Evolutionary conservation across 2,113 vertebrate species (phyloP).

Genomic region (Girardinichthys multiradiatus): DNA sequence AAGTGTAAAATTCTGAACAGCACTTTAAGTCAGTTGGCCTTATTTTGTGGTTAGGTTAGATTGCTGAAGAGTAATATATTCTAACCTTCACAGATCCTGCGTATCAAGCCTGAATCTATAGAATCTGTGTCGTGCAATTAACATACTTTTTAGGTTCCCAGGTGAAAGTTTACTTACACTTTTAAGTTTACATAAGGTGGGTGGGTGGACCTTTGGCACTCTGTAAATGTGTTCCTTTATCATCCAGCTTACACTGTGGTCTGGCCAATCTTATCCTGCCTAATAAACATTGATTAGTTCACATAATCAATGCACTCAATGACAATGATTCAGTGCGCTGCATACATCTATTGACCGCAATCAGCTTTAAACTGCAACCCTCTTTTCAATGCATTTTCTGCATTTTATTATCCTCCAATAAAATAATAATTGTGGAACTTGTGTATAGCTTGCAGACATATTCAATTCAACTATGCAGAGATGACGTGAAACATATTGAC

Average conservation of each 20-base stretch:
- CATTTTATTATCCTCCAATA: slow-evolving; percentile 61
- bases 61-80: background rate
- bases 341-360: slow-evolving; percentile 75
- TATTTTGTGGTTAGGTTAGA: background rate
- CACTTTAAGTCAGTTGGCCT: background rate
- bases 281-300: slow-evolving; percentile 76
- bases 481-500: slow-evolving; percentile 59
- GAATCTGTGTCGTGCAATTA: background rate
- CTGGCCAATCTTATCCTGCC: slow-evolving; percentile 48
- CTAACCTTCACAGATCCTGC: background rate
- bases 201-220: slow-evolving; percentile 51
- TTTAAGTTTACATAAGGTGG: slow-evolving; percentile 17
- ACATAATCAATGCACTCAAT: slow-evolving; percentile 78
- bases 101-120: background rate
- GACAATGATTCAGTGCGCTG: slow-evolving; percentile 79
- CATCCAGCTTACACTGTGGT: slow-evolving; percentile 64
- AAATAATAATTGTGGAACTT: slow-evolving; percentile 52
- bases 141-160: background rate
- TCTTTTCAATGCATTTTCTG: slow-evolving; percentile 64
- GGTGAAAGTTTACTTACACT: slow-evolving; percentile 1
- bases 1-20: too few species aligned
- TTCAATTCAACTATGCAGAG: slow-evolving; percentile 58
- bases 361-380: slow-evolving; percentile 52
- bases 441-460: slow-evolving; percentile 48
- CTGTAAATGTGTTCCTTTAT: slow-evolving; percentile 70